Base-by-base conservation (phyloP, 2,888 invertebrate genomes). In the Rhingia rostrata region DNA sequence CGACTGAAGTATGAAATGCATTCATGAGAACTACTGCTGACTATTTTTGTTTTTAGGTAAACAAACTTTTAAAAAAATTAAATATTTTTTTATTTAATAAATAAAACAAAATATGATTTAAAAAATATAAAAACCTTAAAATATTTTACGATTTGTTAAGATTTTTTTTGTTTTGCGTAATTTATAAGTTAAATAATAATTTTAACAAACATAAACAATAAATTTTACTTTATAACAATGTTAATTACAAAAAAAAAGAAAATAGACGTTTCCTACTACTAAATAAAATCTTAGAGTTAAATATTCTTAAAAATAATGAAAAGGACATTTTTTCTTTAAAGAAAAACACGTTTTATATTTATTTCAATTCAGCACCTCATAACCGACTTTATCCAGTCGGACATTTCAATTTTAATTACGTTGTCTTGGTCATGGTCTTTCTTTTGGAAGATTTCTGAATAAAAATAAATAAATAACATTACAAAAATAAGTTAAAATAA, bases 371-470 rank as follows among this genome's bases (percentile, higher is more conserved):
- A 87, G 88, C 91, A 91, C 86, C 90, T 88, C 86, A 91, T 88
- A 56, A 91, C 91, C 86, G 91, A 90, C 74, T 91, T 91, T 32
- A 91, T 91, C 91, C 91, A 91, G 83, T 97, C 97, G 63, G 95
- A 93, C 89, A 97, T 93, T 90, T 94, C 95, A 87, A 97, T 92
- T 92, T 96, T 97, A 83, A 97, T 94, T 86, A 93, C 94, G 88
- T 96, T 96, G 90, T 96, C 95, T 90, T 96, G 95, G 73, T 96
- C 92, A 39, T 95, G 95, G 91, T 96, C 96, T 90, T 95, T 96
- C 80, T 94, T 93, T 90, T 96, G 96, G 90, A 95, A 95, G 84
- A 94, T 92, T 91, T 93, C 95, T 95, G 89, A 58, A 92, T 92
- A 85, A 58, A 51, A 35, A 37, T 37, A 39, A 80, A 39, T 49